Evolutionary conservation across 2,113 vertebrate species (phyloP).

Genomic region (Leiothrix lutea): DNA sequence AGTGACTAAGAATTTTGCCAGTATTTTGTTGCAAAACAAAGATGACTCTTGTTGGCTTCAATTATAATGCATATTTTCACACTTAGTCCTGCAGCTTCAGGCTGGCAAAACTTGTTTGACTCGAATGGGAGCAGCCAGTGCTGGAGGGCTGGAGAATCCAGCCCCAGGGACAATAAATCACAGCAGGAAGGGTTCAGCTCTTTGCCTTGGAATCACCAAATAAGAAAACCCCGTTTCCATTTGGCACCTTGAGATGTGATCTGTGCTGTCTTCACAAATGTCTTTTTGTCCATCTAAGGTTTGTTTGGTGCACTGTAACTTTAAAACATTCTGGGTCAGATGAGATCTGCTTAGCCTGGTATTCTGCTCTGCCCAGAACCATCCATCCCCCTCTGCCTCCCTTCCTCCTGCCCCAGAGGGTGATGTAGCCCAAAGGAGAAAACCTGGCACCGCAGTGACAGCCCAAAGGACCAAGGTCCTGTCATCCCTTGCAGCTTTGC

Average conservation of each 20-base stretch:
- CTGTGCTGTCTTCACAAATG: background rate
- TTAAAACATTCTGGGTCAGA: background rate
- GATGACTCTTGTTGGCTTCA: background rate
- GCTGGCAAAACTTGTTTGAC: conserved; percentile 35
- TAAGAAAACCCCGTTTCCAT: background rate
- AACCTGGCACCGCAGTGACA: background rate
- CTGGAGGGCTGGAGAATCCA: background rate
- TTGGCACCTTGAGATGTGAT: background rate
- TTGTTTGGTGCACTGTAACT: background rate
- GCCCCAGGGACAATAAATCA: background rate
- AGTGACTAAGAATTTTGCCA: background rate
- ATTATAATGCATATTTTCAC: conserved; percentile 22
- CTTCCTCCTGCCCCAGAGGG: background rate
- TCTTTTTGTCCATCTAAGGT: background rate
- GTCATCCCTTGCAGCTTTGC: background rate
- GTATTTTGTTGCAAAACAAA: conserved; percentile 2
- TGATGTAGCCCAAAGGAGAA: background rate
- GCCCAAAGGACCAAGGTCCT: background rate
- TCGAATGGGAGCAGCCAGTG: conserved; percentile 33
- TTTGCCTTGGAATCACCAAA: background rate
- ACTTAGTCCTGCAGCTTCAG: background rate
- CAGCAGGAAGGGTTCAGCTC: background rate
- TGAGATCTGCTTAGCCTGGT: background rate
- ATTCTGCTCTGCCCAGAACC: background rate
- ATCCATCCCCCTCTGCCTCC: background rate